phyloP scores from a whole-genome alignment of 2,888 invertebrate genomes.

The Urechis unicinctus region DNA sequence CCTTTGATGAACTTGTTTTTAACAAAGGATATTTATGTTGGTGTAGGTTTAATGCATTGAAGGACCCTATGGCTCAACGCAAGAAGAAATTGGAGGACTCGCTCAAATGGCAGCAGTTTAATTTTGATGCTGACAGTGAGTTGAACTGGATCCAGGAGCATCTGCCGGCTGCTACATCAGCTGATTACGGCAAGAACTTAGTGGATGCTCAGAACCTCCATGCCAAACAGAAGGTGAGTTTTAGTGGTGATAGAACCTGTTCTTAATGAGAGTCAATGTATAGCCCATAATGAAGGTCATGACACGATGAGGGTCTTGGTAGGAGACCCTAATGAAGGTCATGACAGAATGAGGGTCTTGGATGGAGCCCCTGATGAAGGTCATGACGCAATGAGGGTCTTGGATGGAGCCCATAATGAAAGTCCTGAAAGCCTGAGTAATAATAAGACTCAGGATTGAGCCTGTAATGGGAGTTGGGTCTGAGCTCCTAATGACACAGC shows the following conservation, averaged over 20 bases:
- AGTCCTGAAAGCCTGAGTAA: too few relatives aligned
- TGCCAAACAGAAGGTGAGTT: conserved; percentile 73
- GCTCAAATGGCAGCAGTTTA: conserved; percentile 83
- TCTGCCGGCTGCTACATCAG: conserved; percentile 69
- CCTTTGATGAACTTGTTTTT: background rate
- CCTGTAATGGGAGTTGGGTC: too few relatives aligned
- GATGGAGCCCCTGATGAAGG: too few relatives aligned
- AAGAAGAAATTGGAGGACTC: conserved; percentile 80
- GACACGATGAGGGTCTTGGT: too few relatives aligned
- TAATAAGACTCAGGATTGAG: too few relatives aligned
- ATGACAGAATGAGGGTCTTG: too few relatives aligned
- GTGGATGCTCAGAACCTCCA: conserved; percentile 85
- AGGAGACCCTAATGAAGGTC: too few relatives aligned
- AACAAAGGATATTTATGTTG: background rate
- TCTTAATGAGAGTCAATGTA: background rate
- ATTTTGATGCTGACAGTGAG: conserved; percentile 86
- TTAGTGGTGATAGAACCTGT: background rate
- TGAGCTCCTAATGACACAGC: too few relatives aligned
- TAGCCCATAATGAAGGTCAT: too few relatives aligned
- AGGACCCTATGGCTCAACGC: conserved; percentile 66
- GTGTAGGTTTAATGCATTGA: conserved; percentile 65
- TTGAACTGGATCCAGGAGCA: conserved; percentile 93
- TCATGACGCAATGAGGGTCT: too few relatives aligned
- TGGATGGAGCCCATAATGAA: too few relatives aligned
- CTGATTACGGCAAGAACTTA: conserved; percentile 70